Evolutionary conservation across 2,113 vertebrate species (phyloP).

Genomic region (Picathartes gymnocephalus): DNA sequence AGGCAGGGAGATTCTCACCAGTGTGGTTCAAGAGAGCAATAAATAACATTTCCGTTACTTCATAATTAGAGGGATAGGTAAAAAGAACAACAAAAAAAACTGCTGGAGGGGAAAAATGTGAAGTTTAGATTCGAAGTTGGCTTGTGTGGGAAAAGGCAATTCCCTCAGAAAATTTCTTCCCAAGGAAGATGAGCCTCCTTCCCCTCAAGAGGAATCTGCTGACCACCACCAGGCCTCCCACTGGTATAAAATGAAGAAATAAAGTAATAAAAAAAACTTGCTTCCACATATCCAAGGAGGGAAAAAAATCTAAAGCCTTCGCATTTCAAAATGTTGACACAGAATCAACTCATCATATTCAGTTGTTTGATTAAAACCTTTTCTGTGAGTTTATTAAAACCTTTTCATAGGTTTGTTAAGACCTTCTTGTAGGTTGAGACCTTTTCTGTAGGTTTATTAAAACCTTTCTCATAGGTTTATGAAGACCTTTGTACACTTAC

Average conservation of each 20-base stretch:
- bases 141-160: not conserved
- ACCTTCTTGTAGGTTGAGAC: not conserved
- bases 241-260: not conserved
- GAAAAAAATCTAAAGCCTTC: not conserved
- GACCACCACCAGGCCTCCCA: no score
- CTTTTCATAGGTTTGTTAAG: not conserved
- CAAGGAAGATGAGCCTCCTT: not conserved
- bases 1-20: not conserved
- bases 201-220: not conserved
- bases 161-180: not conserved
- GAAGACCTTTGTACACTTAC: not conserved
- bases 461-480: not conserved
- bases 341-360: not conserved
- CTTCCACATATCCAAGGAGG: not conserved
- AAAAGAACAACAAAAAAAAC: not conserved
- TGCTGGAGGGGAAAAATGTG: not conserved
- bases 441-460: not conserved
- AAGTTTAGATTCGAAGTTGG: not conserved
- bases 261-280: not conserved
- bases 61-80: slow-evolving; percentile 1
- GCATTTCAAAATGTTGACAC: accelerated
- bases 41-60: not conserved
- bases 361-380: not conserved
- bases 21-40: not conserved
- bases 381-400: not conserved